Evolutionary conservation across 2,797 vertebrate species (phyloP).

Genomic region (Enteromius unitaeniatus): DNA sequence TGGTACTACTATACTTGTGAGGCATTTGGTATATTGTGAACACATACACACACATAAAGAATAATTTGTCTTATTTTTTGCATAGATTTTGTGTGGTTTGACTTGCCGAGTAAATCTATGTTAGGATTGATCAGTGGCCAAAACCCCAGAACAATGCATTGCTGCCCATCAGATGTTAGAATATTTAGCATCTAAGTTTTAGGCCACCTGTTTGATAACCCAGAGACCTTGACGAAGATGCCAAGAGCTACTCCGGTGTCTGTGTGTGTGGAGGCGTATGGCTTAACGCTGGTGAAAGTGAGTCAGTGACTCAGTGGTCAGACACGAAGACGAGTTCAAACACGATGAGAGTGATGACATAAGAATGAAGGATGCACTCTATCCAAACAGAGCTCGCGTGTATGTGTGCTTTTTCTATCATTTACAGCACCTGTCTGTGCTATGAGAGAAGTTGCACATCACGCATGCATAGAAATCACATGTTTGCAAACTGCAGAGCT

Average conservation of each 20-base stretch:
- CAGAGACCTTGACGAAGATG: slow-evolving; percentile 25
- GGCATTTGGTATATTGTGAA: neutral
- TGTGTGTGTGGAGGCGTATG: neutral
- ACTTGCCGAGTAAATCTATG: neutral
- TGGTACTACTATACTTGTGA: neutral
- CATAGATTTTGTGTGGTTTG: too few relatives aligned
- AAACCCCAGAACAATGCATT: neutral
- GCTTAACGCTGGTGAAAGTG: slow-evolving; percentile 23
- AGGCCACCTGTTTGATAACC: slow-evolving; percentile 50
- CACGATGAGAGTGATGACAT: slow-evolving; percentile 44
- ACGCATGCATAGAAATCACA: neutral
- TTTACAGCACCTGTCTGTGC: slow-evolving; percentile 42
- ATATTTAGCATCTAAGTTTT: neutral
- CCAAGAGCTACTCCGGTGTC: neutral
- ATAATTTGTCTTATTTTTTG: neutral
- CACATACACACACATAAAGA: neutral
- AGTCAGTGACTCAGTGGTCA: slow-evolving; percentile 16
- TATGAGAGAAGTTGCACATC: slow-evolving; percentile 18
- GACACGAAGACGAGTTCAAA: neutral
- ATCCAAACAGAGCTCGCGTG: slow-evolving; percentile 11
- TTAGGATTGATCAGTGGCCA: neutral
- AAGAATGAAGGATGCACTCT: slow-evolving; percentile 38
- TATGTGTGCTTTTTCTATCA: neutral
- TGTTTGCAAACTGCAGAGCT: neutral
- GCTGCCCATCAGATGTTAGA: neutral